A percentile compares a stretch with the other conserved stretches of the same genome.
Conservation (phyloP, 2,888 invertebrate genomes). For the Lasioglossum marginatum region DNA sequence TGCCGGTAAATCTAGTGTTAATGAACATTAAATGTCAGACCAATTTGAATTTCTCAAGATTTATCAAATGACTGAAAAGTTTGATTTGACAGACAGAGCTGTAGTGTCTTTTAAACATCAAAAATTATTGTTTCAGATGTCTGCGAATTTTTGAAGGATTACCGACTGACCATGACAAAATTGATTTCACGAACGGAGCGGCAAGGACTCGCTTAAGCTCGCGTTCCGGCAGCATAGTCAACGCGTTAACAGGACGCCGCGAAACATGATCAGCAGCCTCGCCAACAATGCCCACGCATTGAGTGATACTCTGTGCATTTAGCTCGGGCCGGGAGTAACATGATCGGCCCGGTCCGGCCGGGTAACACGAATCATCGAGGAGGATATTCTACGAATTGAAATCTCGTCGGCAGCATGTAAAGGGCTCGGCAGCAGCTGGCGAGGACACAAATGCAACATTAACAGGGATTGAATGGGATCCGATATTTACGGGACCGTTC, state of each 20-base stretch:
- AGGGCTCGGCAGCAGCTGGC: neutral
- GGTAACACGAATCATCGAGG: neutral
- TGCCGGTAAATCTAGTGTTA: too few species aligned
- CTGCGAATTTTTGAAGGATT: neutral
- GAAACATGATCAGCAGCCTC: neutral
- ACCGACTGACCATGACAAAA: neutral
- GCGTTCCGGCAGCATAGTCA: neutral
- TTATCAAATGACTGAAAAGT: neutral
- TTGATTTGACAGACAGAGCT: neutral
- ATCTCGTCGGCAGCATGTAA: neutral
- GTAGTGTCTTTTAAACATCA: neutral
- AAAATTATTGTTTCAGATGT: neutral
- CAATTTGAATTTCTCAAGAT: neutral
- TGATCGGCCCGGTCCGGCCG: neutral
- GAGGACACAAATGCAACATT: neutral
- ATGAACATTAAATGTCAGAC: too few species aligned
- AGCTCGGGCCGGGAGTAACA: neutral
- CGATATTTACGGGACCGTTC: conserved; percentile 13
- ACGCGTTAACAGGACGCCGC: neutral
- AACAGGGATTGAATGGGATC: conserved; percentile 2
- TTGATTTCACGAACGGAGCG: neutral
- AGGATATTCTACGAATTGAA: conserved; percentile 13
- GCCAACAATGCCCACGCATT: neutral
- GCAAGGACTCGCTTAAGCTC: neutral
- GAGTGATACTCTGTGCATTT: neutral